phyloP scores from a whole-genome alignment of 2,113 vertebrate species.

The Melanerpes formicivorus region DNA sequence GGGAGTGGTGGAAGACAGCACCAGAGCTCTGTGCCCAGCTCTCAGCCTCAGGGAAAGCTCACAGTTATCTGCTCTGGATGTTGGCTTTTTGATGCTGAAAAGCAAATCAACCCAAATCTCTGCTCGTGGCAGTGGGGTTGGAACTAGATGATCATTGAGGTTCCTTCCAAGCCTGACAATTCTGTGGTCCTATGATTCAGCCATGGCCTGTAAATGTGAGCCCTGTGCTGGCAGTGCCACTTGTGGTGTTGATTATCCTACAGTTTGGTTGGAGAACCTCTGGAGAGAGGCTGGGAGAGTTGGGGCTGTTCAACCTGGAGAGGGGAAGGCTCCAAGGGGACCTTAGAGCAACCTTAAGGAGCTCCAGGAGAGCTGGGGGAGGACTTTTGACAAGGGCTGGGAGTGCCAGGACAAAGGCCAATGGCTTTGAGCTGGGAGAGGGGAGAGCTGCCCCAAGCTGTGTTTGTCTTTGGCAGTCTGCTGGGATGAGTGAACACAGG shows the following conservation, averaged over 20 bases:
- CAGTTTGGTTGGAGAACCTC: background rate
- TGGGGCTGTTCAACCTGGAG: too few species aligned
- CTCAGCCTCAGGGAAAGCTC: background rate
- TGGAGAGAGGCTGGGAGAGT: too few species aligned
- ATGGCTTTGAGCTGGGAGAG: too few species aligned
- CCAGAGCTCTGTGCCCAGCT: background rate
- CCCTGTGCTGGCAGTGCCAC: background rate
- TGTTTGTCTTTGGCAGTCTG: background rate
- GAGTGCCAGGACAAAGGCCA: too few species aligned
- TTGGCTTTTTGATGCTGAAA: background rate
- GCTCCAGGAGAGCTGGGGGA: too few species aligned
- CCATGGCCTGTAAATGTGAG: background rate
- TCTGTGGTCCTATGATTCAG: background rate
- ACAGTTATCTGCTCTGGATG: background rate
- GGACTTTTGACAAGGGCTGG: too few species aligned
- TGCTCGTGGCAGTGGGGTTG: background rate
- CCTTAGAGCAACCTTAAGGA: too few species aligned
- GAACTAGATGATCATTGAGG: too few species aligned
- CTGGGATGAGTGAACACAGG: background rate
- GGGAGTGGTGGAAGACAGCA: background rate
- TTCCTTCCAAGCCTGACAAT: too few species aligned
- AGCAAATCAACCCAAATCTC: background rate
- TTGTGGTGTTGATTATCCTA: background rate
- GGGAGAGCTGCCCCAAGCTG: too few species aligned
- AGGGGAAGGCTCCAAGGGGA: too few species aligned